Evolutionary conservation across 2,113 vertebrate species (phyloP), one percentile per base, ranked within the genome.

Genomic region (Martes martes): DNA sequence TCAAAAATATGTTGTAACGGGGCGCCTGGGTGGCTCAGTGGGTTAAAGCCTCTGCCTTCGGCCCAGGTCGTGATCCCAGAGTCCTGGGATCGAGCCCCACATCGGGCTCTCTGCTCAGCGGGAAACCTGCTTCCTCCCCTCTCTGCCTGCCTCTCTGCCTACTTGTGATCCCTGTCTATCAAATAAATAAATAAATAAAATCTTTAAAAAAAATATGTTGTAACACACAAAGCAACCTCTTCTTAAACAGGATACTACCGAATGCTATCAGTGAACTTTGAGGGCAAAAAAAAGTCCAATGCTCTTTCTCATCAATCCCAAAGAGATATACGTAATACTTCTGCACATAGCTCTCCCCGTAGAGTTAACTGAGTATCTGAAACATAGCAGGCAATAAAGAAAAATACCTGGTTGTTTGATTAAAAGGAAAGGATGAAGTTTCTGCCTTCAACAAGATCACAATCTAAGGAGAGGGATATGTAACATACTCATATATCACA

Each of bases 211-310:
- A 42, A 42, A 94, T 74, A 94, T 95, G 89, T 63, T 95, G 80
- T 15, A 95, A 67, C 91, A 92, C 71, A 97, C 59, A 65, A 94
- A 98, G 86, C 36, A 98, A 97, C 57, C 11, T 61, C 11, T 78
- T 96, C 97, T 69, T 95, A 92, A 45, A 95, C 90, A 95, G 57
- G 92, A 97, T 93, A 14, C 69, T 85, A 95, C 33, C 61, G 96
- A 97, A 74, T 93, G 81, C 73, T 97, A 94, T 93, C 57, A 98
- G 59, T 76, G 97, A 98, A 98, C 97, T 97, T 96, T 98, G 92
- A 83, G 97, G 92, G 73, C 73, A 81, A 42, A 65, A 69, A 92
- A 59, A 93, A 42, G 4, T 33, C 59, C 59, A 94, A 9, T 73
- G n/a, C 57, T 79, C 18, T n/a, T 91, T 82, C 89, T 97, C 79